Percentiles rank a stretch among this genome's conserved stretches.
These are phyloP conservation scores for Microctonus hyperodae DNA, from an alignment of 2,888 invertebrate genomes.

Conservation along the genomic window DNA sequence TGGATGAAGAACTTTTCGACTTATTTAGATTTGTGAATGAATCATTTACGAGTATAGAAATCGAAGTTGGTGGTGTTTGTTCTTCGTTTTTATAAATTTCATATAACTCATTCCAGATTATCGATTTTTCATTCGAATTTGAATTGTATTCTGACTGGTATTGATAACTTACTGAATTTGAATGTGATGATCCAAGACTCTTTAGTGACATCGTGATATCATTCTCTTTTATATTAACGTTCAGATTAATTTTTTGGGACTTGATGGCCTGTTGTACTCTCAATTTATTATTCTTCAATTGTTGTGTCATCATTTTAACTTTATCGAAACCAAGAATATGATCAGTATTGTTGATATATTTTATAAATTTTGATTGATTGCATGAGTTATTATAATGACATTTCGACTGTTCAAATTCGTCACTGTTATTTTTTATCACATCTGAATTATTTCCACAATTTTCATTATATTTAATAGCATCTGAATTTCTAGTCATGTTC, in stretches of 20 bases:
- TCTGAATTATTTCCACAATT: slow-evolving; percentile 32
- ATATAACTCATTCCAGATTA: slow-evolving; percentile 34
- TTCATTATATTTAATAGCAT: slow-evolving; percentile 46
- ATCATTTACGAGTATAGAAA: slow-evolving; percentile 29
- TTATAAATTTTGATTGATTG: not conserved
- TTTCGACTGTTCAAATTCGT: not conserved
- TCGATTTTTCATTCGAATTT: slow-evolving; percentile 29
- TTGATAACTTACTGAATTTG: slow-evolving; percentile 20
- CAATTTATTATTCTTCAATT: not conserved
- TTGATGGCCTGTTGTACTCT: not conserved
- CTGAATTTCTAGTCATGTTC: slow-evolving; percentile 44
- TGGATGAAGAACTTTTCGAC: not conserved
- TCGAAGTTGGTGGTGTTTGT: slow-evolving; percentile 36
- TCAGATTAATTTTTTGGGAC: not conserved
- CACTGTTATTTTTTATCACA: not conserved
- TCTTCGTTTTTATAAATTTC: slow-evolving; percentile 30
- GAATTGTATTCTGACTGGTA: not conserved
- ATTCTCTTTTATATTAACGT: slow-evolving; percentile 14
- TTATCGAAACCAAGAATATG: not conserved
- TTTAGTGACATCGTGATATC: slow-evolving; percentile 16
- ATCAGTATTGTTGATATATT: not conserved
- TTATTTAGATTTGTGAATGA: slow-evolving; percentile 23
- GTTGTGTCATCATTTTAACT: not conserved
- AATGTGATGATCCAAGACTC: slow-evolving; percentile 37
- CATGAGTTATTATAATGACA: not conserved